Percentiles rank a stretch among this genome's conserved stretches.
Conservation (phyloP, 1,140 invertebrate species). For the Drosophila pseudoobscura region DNA sequence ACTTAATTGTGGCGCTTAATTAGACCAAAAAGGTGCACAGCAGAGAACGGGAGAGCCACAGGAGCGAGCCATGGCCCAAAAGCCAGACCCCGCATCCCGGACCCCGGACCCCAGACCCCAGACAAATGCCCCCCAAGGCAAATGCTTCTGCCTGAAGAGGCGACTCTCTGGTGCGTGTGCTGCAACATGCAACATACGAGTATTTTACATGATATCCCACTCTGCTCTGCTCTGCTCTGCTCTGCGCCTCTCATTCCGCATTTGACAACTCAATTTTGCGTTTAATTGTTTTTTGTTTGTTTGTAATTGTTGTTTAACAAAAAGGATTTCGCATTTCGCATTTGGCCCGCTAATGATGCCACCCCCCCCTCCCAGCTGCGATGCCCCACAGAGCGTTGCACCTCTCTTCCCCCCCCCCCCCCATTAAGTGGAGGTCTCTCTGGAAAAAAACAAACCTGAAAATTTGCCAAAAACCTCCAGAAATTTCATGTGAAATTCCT, state of each 20-base stretch:
- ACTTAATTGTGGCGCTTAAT: constrained; percentile 80
- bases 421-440: constrained; percentile 44
- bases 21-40: constrained; percentile 78
- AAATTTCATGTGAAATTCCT: constrained; percentile 72
- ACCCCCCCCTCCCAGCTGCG: no score
- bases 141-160: constrained; percentile 1
- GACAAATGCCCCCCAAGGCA: constrained; percentile 61
- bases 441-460: constrained; percentile 4
- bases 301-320: no score
- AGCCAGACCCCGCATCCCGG: background rate
- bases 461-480: constrained; percentile 22
- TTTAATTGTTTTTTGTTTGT: constrained; percentile 61
- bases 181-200: constrained; percentile 54
- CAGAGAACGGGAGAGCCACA: constrained; percentile 15
- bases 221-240: constrained; percentile 1
- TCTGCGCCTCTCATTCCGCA: background rate
- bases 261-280: constrained; percentile 73
- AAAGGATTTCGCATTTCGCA: constrained; percentile 49
- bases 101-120: background rate
- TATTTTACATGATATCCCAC: constrained; percentile 62
- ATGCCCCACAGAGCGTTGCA: constrained; percentile 1
- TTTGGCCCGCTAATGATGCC: constrained; percentile 51
- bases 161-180: constrained; percentile 6
- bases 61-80: constrained; percentile 5
- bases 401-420: constrained; percentile 12